Conservation (phyloP, 2,113 vertebrate genomes). For the Tenebrosternarchus preto region DNA sequence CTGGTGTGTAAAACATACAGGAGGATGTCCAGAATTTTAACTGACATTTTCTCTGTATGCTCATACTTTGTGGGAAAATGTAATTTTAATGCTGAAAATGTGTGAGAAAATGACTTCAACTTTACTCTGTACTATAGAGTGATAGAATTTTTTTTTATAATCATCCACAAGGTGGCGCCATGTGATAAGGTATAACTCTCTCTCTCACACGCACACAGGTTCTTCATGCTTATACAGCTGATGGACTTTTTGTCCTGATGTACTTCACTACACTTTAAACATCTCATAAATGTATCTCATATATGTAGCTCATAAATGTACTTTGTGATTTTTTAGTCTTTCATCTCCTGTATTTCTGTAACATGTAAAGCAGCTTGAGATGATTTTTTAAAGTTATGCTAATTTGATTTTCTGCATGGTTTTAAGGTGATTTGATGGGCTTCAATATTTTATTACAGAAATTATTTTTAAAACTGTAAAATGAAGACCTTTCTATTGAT, state of each 20-base stretch:
- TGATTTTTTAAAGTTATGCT: slow-evolving; percentile 7
- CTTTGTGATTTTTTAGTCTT: not conserved
- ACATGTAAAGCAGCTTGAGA: not conserved
- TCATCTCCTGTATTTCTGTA: not conserved
- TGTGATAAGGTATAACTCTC: slow-evolving; percentile 55
- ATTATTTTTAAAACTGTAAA: slow-evolving; percentile 7
- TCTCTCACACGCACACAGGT: too few species aligned
- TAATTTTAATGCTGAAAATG: not conserved
- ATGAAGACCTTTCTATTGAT: not conserved
- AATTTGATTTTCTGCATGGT: too few species aligned
- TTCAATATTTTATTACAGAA: not conserved
- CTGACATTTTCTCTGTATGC: not conserved
- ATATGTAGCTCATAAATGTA: too few species aligned
- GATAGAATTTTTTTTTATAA: slow-evolving; percentile 21
- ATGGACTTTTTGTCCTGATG: too few species aligned
- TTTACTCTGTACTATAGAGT: not conserved
- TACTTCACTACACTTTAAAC: too few species aligned
- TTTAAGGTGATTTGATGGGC: too few species aligned
- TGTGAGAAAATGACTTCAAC: not conserved
- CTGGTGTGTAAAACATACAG: slow-evolving; percentile 2
- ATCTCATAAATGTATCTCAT: too few species aligned
- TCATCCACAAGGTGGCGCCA: slow-evolving; percentile 69
- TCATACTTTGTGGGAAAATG: not conserved
- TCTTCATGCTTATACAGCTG: too few species aligned
- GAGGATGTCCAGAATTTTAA: not conserved